phyloP scores from a whole-genome alignment of 2,888 invertebrate genomes.

The Pristionchus exspectatus region DNA sequence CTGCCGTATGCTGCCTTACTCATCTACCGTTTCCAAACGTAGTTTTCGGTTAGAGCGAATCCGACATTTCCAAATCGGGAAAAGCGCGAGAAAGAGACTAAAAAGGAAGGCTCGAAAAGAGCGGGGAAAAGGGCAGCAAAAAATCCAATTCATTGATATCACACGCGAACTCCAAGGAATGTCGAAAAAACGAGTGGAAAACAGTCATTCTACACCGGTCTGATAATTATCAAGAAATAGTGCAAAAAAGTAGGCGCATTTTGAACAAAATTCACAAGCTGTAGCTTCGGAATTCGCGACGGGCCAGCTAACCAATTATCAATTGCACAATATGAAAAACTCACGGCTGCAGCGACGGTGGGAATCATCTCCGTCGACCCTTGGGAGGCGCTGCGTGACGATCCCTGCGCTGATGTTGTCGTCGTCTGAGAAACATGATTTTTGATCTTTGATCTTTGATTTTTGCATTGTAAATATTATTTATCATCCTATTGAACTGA shows the following conservation, averaged over 20 bases:
- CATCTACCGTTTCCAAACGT: too few species aligned
- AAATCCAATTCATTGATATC: background rate
- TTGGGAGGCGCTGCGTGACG: constrained; percentile 53
- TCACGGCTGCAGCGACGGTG: constrained; percentile 35
- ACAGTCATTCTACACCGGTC: too few species aligned
- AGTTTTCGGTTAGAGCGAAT: background rate
- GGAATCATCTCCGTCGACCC: constrained; percentile 45
- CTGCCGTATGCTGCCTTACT: too few species aligned
- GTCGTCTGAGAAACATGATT: too few species aligned
- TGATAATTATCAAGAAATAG: background rate
- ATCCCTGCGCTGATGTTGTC: constrained; percentile 42
- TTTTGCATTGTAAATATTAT: too few species aligned
- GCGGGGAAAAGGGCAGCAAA: background rate
- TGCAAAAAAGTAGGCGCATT: background rate
- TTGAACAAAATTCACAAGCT: too few species aligned
- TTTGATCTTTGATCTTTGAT: constrained; percentile 16
- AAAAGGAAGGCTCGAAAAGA: background rate
- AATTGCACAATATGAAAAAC: background rate
- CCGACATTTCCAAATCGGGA: background rate
- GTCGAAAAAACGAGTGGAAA: background rate
- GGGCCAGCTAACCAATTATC: too few species aligned
- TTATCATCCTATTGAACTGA: background rate
- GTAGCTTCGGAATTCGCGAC: too few species aligned
- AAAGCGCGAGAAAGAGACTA: constrained; percentile 2
- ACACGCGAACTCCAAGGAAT: background rate